A percentile compares a stretch with the other conserved stretches of the same genome.
Evolutionary conservation across 2,113 vertebrate species (phyloP).

Genomic region (Poeciliopsis occidentalis): DNA sequence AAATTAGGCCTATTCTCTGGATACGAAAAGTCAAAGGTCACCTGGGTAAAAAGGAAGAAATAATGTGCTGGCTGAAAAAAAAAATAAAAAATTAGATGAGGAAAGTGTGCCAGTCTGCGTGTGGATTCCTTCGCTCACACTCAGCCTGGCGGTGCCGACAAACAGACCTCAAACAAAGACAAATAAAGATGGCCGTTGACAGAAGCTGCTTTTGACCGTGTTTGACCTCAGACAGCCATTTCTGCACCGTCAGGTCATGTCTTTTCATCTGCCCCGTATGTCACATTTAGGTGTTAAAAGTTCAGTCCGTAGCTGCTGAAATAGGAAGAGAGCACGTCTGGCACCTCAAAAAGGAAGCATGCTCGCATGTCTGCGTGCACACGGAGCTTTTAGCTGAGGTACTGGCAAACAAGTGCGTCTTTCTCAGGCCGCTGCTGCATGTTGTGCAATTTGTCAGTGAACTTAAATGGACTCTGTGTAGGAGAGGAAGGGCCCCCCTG

Average conservation of each 20-base stretch:
- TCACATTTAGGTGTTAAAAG: conserved; percentile 46
- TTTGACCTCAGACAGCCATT: conserved; percentile 47
- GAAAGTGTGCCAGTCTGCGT: conserved; percentile 25
- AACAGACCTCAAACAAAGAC: conserved; percentile 41
- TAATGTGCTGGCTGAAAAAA: conserved; percentile 12
- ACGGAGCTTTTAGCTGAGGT: conserved; percentile 2
- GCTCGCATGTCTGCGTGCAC: conserved; percentile 11
- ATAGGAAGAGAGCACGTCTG: conserved; percentile 36
- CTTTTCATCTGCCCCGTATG: conserved; percentile 37
- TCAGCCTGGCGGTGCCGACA: conserved; percentile 42
- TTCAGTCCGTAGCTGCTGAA: conserved; percentile 49
- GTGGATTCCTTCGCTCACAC: conserved; percentile 35
- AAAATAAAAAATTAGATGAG: not conserved
- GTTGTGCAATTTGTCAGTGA: conserved; percentile 62
- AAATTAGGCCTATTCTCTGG: conserved; percentile 17
- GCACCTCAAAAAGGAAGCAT: conserved; percentile 39
- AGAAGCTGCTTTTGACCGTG: conserved; percentile 25
- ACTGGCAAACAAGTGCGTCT: not conserved
- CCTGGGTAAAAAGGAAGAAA: conserved; percentile 23
- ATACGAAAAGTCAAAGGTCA: conserved; percentile 8
- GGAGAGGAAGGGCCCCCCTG: conserved; percentile 18
- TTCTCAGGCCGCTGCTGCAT: conserved; percentile 16
- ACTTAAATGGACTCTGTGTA: conserved; percentile 47
- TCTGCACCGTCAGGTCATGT: conserved; percentile 29
- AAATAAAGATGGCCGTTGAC: not conserved